Percentiles rank a stretch among this genome's conserved stretches.
Conservation (phyloP, 2,113 vertebrate species). For the Halichoeres trimaculatus region DNA sequence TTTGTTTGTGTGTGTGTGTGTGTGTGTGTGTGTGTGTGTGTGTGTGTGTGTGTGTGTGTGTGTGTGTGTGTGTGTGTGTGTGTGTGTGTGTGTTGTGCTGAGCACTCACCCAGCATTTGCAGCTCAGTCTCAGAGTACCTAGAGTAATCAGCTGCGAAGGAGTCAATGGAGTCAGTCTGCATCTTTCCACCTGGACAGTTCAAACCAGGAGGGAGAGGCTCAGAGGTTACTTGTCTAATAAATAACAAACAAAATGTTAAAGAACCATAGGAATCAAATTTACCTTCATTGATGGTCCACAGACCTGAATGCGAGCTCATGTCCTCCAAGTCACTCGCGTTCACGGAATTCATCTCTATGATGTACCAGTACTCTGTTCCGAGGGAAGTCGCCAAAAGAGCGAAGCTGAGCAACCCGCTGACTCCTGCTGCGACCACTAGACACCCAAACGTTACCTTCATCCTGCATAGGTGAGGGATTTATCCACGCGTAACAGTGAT, state of each 20-base stretch:
- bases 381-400: conserved; percentile 76
- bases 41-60: neutral
- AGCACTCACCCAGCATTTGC: conserved; percentile 77
- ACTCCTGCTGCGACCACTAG: conserved; percentile 80
- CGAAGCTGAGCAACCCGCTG: conserved; percentile 81
- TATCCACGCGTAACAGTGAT: neutral
- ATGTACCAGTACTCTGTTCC: conserved; percentile 85
- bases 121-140: conserved; percentile 71
- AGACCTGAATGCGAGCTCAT: conserved; percentile 77
- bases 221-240: neutral
- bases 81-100: neutral
- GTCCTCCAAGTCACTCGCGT: conserved; percentile 62
- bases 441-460: conserved; percentile 66
- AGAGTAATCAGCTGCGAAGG: conserved; percentile 61
- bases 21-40: too few relatives aligned
- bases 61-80: neutral
- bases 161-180: conserved; percentile 33
- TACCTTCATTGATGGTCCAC: conserved; percentile 79
- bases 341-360: conserved; percentile 74
- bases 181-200: conserved; percentile 51
- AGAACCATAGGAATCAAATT: neutral
- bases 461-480: conserved; percentile 2
- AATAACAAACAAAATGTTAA: neutral
- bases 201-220: too few relatives aligned
- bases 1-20: too few relatives aligned